Percentiles rank a stretch among this genome's conserved stretches.
phyloP scores from a whole-genome alignment of 2,113 vertebrate species.

The Rhynchopsitta pachyrhyncha region DNA sequence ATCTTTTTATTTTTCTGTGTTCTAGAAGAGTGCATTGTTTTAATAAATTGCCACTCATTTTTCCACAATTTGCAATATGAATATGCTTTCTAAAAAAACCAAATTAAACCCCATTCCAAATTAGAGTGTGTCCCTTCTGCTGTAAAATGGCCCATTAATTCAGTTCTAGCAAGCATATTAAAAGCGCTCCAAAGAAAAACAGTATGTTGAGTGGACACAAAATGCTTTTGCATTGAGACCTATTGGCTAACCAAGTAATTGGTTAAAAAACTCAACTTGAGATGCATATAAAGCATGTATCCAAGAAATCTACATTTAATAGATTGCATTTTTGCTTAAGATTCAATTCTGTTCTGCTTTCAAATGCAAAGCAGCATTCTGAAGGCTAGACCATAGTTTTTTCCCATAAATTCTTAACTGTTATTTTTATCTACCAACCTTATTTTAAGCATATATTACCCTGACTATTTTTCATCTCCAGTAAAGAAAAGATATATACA shows the following conservation, averaged over 20 bases:
- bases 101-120: not conserved
- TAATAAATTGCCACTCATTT: not conserved
- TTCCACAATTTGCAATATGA: not conserved
- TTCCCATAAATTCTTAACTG: not conserved
- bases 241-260: conserved; percentile 21
- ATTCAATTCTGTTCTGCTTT: not conserved
- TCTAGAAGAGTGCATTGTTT: not conserved
- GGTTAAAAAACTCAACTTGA: not conserved
- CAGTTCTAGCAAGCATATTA: not conserved
- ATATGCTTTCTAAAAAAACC: not conserved
- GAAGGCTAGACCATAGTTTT: not conserved
- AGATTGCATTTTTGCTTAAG: not conserved
- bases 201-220: not conserved
- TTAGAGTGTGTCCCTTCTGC: not conserved
- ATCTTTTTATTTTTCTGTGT: not conserved
- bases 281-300: not conserved
- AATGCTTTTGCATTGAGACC: not conserved
- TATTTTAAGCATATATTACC: not conserved
- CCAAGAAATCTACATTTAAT: not conserved
- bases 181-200: not conserved
- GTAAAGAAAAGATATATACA: not conserved
- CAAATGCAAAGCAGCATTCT: not conserved
- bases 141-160: not conserved
- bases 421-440: not conserved
- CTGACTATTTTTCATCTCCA: not conserved